These are phyloP conservation scores for Linepithema humile DNA, from an alignment of 1,140 invertebrate species.

Conservation along the genomic window DNA sequence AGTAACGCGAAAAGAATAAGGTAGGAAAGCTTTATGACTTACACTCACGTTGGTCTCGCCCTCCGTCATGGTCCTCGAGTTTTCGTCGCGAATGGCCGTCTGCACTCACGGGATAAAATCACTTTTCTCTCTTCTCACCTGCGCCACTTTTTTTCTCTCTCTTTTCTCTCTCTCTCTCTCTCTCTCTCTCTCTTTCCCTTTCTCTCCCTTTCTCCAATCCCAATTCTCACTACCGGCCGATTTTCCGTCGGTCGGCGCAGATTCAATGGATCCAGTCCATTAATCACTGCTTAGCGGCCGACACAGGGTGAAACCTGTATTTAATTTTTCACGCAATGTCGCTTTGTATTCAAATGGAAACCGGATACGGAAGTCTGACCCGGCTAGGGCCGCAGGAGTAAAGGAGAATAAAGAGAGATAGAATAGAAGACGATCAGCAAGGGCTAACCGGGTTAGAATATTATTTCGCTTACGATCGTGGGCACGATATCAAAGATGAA, in stretches of 20 bases:
- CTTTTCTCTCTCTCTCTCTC: neutral
- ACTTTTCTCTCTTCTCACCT: neutral
- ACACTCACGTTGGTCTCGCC: conserved; percentile 52
- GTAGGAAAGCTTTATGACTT: conserved; percentile 42
- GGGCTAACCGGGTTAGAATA: neutral
- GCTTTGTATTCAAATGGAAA: conserved; percentile 52
- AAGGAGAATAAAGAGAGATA: conserved; percentile 29
- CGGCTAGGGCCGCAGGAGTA: neutral
- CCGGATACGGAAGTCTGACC: conserved; percentile 1
- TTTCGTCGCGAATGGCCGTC: conserved; percentile 30
- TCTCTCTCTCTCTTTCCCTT: neutral
- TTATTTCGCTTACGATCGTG: neutral
- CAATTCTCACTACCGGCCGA: conserved; percentile 36
- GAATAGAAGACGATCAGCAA: neutral
- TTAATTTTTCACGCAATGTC: conserved; percentile 62
- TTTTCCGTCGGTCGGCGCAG: conserved; percentile 36
- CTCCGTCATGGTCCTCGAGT: conserved; percentile 58
- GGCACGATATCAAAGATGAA: neutral
- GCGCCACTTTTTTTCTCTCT: neutral
- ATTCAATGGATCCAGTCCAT: conserved; percentile 55
- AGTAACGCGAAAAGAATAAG: neutral
- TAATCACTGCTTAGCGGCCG: conserved; percentile 54
- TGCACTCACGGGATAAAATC: conserved; percentile 50
- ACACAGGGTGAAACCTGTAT: conserved; percentile 36
- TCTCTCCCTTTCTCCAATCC: conserved; percentile 9